These are phyloP conservation scores for Cryptophagus acutangulus DNA, from an alignment of 2,888 invertebrate species.

Conservation along the genomic window DNA sequence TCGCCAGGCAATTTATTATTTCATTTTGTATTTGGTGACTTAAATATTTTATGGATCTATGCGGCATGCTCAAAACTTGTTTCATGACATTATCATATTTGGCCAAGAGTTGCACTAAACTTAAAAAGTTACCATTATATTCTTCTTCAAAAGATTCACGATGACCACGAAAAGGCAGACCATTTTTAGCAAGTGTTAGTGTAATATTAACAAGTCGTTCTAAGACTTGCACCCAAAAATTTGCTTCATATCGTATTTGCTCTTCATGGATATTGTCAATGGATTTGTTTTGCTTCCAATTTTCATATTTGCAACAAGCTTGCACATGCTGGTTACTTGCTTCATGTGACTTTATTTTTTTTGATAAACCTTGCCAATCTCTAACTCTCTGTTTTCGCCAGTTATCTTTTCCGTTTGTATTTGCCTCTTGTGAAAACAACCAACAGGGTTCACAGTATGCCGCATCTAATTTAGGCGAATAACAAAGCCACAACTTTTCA, in stretches of 20 bases:
- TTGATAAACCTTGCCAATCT: no score
- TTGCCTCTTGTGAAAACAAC: no score
- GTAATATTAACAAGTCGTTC: not conserved
- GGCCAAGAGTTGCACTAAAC: slow-evolving; percentile 1
- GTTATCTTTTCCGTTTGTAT: no score
- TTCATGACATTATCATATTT: slow-evolving; percentile 4
- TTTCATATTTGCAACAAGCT: not conserved
- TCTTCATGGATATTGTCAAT: no score
- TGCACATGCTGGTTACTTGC: not conserved
- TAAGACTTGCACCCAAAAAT: not conserved
- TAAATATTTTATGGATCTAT: slow-evolving; percentile 8
- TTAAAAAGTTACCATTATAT: slow-evolving; percentile 8
- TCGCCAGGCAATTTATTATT: slow-evolving; percentile 5
- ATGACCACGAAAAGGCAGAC: not conserved
- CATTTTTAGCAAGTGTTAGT: not conserved
- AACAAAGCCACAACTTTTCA: no score
- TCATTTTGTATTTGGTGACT: slow-evolving; percentile 10
- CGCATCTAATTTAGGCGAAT: not conserved
- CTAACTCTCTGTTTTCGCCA: no score
- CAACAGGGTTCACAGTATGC: no score
- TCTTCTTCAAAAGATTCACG: not conserved
- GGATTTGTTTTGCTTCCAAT: not conserved
- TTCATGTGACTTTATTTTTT: no score
- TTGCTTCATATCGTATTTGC: no score
- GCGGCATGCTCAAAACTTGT: not conserved